phyloP scores from a whole-genome alignment of 2,113 vertebrate genomes.

The Axis porcinus region DNA sequence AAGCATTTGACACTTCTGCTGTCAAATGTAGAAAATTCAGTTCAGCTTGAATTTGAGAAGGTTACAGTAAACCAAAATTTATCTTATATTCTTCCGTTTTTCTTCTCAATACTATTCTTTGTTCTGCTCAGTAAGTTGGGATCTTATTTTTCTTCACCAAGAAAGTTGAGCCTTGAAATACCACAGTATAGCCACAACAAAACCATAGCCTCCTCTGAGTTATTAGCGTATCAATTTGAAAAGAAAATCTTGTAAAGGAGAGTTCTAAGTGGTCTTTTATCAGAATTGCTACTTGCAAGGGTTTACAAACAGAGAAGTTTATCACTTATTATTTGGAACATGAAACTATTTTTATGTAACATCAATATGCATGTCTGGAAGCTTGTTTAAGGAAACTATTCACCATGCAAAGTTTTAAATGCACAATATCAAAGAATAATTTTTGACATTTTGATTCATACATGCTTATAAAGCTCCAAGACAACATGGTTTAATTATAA shows the following conservation, averaged over 20 bases:
- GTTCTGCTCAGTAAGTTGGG: neutral
- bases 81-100: neutral
- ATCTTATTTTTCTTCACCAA: neutral
- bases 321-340: slow-evolving; percentile 73
- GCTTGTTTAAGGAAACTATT: slow-evolving; percentile 83
- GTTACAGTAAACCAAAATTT: neutral
- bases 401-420: slow-evolving; percentile 86
- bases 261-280: slow-evolving; percentile 51
- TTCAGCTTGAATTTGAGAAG: slow-evolving; percentile 28
- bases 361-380: slow-evolving; percentile 79
- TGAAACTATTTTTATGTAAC: slow-evolving; percentile 76
- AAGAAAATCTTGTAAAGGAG: slow-evolving; percentile 37
- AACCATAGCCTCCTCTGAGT: neutral
- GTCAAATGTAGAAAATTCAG: slow-evolving; percentile 27
- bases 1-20: neutral
- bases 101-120: neutral
- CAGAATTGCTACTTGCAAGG: slow-evolving; percentile 53
- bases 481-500: slow-evolving; percentile 98
- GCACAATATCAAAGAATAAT: slow-evolving; percentile 90
- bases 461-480: slow-evolving; percentile 91
- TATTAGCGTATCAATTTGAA: slow-evolving; percentile 42
- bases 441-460: slow-evolving; percentile 95
- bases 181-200: neutral
- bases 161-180: slow-evolving; percentile 7
- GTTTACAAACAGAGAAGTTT: slow-evolving; percentile 71